Percentiles rank a stretch among this genome's conserved stretches.
These are phyloP conservation scores for Poeciliopsis prolifica DNA, from an alignment of 2,113 vertebrate species.

Conservation along the genomic window DNA sequence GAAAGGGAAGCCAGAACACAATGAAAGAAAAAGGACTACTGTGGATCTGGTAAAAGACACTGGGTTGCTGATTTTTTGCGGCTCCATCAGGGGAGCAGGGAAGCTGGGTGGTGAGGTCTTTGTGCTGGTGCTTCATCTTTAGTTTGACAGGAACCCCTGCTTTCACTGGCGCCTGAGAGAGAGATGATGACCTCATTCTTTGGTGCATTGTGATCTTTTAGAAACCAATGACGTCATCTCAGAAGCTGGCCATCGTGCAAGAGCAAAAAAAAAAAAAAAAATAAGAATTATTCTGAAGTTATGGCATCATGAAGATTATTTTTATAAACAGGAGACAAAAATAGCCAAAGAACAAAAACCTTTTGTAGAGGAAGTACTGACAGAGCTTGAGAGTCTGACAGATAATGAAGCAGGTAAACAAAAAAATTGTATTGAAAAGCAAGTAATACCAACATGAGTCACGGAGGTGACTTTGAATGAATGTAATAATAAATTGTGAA, in stretches of 20 bases:
- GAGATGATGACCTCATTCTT: constrained; percentile 65
- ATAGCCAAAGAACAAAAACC: not conserved
- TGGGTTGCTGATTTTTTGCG: not conserved
- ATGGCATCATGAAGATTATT: not conserved
- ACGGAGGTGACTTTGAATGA: not conserved
- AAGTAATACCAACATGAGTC: not conserved
- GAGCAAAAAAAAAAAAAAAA: not conserved
- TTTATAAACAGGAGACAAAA: constrained; percentile 5
- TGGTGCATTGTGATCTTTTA: constrained; percentile 41
- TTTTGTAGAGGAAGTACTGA: not conserved
- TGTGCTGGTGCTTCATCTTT: constrained; percentile 49
- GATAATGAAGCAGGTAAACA: not conserved
- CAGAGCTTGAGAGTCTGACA: not conserved
- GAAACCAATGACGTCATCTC: constrained; percentile 11
- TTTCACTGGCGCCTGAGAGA: constrained; percentile 54
- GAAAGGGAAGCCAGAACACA: not conserved
- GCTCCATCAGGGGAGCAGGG: constrained; percentile 2
- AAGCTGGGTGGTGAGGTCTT: constrained; percentile 15
- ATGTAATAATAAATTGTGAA: not conserved
- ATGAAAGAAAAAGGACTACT: not conserved
- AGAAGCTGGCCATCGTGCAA: constrained; percentile 15
- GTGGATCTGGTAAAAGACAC: constrained; percentile 5
- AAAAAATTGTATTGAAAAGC: not conserved
- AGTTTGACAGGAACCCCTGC: constrained; percentile 49
- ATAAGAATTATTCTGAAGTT: not conserved